Evolutionary conservation across 2,888 invertebrate genomes (phyloP).

Genomic region (Lithodes maja): DNA sequence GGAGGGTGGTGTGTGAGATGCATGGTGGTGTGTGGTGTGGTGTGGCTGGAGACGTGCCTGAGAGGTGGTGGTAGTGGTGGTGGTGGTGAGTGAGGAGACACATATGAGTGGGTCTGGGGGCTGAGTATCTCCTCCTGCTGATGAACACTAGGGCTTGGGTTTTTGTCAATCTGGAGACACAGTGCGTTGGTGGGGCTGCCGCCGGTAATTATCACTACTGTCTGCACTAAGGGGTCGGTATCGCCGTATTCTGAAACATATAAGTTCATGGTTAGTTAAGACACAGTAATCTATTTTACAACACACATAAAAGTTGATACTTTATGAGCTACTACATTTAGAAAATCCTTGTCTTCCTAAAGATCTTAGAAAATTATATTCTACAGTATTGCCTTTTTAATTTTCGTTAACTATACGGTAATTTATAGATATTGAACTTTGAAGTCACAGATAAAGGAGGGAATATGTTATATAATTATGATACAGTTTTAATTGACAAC

Average conservation of each 20-base stretch:
- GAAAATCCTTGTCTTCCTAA: no score
- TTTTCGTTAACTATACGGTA: no score
- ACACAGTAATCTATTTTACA: no score
- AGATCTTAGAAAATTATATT: no score
- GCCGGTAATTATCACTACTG: slow-evolving; percentile 61
- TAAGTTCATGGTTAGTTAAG: background rate
- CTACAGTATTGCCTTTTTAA: no score
- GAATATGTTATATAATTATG: background rate
- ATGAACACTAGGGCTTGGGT: slow-evolving; percentile 63
- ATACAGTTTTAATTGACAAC: background rate
- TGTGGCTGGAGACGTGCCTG: slow-evolving; percentile 26
- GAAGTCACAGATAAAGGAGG: background rate
- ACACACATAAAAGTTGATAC: no score
- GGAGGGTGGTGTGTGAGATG: slow-evolving; percentile 43
- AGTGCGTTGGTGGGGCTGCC: slow-evolving; percentile 66
- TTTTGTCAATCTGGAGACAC: slow-evolving; percentile 68
- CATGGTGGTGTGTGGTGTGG: slow-evolving; percentile 33
- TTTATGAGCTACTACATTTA: no score
- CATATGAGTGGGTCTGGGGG: slow-evolving; percentile 50
- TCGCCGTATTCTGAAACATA: slow-evolving; percentile 57
- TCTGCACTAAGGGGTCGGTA: slow-evolving; percentile 70
- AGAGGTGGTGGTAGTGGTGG: slow-evolving; percentile 15
- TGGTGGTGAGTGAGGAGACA: slow-evolving; percentile 48
- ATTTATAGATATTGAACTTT: no score
- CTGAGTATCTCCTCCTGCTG: slow-evolving; percentile 55